These are phyloP conservation scores for Drosophila nannoptera DNA, from an alignment of 1,140 invertebrate species.

Conservation along the genomic window DNA sequence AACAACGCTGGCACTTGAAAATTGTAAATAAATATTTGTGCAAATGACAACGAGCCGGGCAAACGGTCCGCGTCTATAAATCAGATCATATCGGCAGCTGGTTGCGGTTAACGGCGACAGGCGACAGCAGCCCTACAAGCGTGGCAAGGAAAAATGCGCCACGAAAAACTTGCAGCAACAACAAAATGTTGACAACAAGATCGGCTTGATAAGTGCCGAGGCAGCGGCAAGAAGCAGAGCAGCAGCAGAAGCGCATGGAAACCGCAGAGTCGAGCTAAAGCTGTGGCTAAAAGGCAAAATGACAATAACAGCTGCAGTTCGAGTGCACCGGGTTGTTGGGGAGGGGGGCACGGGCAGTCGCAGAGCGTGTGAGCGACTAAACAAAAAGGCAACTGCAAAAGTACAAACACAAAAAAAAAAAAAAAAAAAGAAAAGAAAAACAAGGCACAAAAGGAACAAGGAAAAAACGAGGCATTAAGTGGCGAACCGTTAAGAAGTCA, in stretches of 20 bases:
- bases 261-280: constrained; percentile 59
- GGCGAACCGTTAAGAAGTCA: constrained; percentile 74
- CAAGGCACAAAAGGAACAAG: too few relatives aligned
- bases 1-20: constrained; percentile 68
- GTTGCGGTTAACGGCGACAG: constrained; percentile 43
- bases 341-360: constrained; percentile 25
- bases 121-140: constrained; percentile 50
- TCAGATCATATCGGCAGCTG: constrained; percentile 71
- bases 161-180: constrained; percentile 36
- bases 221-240: neutral
- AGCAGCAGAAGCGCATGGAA: constrained; percentile 46
- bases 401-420: neutral
- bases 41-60: constrained; percentile 66
- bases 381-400: constrained; percentile 25
- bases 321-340: constrained; percentile 7
- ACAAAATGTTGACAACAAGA: constrained; percentile 50
- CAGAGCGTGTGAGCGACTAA: constrained; percentile 9
- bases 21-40: constrained; percentile 77
- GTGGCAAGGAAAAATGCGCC: constrained; percentile 42
- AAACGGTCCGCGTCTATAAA: constrained; percentile 61
- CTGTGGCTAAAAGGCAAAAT: constrained; percentile 68
- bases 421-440: too few relatives aligned
- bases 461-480: constrained; percentile 66
- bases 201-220: constrained; percentile 33
- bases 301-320: constrained; percentile 74